Percentiles rank a stretch among this genome's conserved stretches.
These are phyloP conservation scores for Cheilosia vulpina DNA, from an alignment of 2,888 invertebrate genomes.

Conservation along the genomic window DNA sequence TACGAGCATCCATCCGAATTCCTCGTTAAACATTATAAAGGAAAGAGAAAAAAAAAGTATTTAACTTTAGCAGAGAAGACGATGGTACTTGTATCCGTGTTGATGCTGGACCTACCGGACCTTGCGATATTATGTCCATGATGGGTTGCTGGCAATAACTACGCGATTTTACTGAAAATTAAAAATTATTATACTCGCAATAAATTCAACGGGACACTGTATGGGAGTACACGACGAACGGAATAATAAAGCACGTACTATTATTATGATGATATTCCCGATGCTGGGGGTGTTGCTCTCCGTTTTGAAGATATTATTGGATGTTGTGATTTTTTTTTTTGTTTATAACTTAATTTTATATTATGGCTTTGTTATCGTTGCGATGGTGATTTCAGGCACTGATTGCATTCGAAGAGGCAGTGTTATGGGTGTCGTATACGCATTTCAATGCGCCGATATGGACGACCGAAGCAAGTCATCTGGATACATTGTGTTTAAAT, in stretches of 20 bases:
- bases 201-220: conserved; percentile 40
- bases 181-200: conserved; percentile 40
- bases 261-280: conserved; percentile 42
- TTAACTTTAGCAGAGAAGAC: conserved; percentile 6
- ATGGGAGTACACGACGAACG: not conserved
- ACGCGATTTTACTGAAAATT: conserved; percentile 38
- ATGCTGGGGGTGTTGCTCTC: not conserved
- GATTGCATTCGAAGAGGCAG: conserved; percentile 36
- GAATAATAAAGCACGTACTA: conserved; percentile 53
- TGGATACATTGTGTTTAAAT: conserved; percentile 42
- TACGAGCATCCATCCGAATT: conserved; percentile 7
- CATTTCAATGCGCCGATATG: conserved; percentile 1
- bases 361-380: conserved; percentile 53
- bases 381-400: conserved; percentile 25
- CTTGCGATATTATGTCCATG: conserved; percentile 2
- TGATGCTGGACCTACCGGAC: not conserved
- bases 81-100: not conserved
- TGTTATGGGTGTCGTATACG: conserved; percentile 12
- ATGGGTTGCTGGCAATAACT: conserved; percentile 24
- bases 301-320: conserved; percentile 37
- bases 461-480: conserved; percentile 19
- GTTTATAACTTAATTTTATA: conserved; percentile 56
- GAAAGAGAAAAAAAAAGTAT: not conserved
- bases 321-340: conserved; percentile 9
- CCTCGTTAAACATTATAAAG: conserved; percentile 24